Conservation (phyloP, 2,797 vertebrate species). For the Salarias fasciatus region DNA sequence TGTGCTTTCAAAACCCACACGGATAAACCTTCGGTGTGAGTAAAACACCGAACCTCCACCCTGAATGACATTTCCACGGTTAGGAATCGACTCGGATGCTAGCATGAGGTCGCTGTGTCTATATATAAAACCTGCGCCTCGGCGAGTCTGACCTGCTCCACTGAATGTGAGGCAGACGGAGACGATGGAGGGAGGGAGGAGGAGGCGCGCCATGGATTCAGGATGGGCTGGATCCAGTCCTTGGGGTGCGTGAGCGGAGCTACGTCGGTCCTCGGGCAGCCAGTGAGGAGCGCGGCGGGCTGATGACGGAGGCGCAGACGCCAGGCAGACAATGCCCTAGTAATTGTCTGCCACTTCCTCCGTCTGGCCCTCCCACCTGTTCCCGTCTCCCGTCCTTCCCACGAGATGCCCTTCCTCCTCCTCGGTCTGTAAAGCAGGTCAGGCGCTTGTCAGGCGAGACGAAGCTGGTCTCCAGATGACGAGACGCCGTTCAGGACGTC, state of each 20-base stretch:
- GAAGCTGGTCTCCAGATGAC: too few species aligned
- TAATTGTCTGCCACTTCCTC: slow-evolving; percentile 68
- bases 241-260: too few species aligned
- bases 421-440: slow-evolving; percentile 59
- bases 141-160: too few species aligned
- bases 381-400: slow-evolving; percentile 26
- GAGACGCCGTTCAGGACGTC: too few species aligned
- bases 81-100: slow-evolving; percentile 19
- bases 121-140: too few species aligned
- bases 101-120: slow-evolving; percentile 36
- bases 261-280: slow-evolving; percentile 50
- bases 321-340: slow-evolving; percentile 82
- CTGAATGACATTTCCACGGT: slow-evolving; percentile 25
- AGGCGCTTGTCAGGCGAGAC: slow-evolving; percentile 43
- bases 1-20: too few species aligned
- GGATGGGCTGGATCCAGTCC: slow-evolving; percentile 20
- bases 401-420: slow-evolving; percentile 19
- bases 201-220: slow-evolving; percentile 19
- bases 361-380: slow-evolving; percentile 34
- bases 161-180: too few species aligned
- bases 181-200: background rate
- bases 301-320: slow-evolving; percentile 74
- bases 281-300: slow-evolving; percentile 66
- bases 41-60: too few species aligned
- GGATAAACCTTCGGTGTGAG: too few species aligned